Evolutionary conservation across 2,113 vertebrate species (phyloP).

Genomic region (Barnardius zonarius): DNA sequence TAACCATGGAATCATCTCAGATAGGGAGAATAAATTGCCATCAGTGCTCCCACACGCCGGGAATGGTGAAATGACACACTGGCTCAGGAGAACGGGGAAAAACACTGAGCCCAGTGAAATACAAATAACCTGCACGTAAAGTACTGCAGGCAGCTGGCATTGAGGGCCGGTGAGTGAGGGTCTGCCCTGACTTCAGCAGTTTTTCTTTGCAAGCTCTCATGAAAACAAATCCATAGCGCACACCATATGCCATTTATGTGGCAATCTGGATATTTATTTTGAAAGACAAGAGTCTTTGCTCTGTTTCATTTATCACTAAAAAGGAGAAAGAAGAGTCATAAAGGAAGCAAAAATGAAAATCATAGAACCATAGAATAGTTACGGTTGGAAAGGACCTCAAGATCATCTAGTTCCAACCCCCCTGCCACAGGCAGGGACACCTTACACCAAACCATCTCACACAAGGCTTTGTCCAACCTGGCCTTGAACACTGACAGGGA

Average conservation of each 20-base stretch:
- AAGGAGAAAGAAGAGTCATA: not conserved
- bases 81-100: not conserved
- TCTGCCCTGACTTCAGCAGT: slow-evolving; percentile 13
- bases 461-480: too few relatives aligned
- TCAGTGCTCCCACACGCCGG: not conserved
- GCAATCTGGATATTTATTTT: not conserved
- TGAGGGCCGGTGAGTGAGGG: not conserved
- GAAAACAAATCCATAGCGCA: not conserved
- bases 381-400: too few relatives aligned
- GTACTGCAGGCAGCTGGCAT: not conserved
- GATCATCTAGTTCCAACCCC: too few relatives aligned
- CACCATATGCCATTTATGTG: not conserved
- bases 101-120: not conserved
- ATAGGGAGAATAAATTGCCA: not conserved
- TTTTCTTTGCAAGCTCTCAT: not conserved
- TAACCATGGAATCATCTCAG: not conserved
- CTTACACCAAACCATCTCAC: too few relatives aligned
- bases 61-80: not conserved
- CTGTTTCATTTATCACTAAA: not conserved
- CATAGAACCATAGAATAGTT: too few relatives aligned
- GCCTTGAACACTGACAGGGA: too few relatives aligned
- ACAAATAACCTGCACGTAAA: not conserved
- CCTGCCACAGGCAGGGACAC: too few relatives aligned
- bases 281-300: not conserved
- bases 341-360: not conserved